Percentiles rank a stretch among this genome's conserved stretches.
These are phyloP conservation scores for Archivesica marissinica DNA, from an alignment of 1,140 invertebrate species.

Conservation along the genomic window DNA sequence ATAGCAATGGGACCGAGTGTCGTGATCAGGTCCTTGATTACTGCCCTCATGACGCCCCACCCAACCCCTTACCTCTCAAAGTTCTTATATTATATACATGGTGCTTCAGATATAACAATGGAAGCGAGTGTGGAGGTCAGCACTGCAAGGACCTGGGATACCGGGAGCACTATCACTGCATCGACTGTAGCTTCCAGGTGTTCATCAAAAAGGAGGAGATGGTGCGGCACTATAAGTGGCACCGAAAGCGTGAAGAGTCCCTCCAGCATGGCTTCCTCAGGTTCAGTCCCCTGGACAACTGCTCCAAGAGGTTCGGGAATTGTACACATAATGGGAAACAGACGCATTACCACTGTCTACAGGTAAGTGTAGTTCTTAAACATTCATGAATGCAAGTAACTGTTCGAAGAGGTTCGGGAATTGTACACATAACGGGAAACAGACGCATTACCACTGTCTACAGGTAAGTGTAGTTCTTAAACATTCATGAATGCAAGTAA, in stretches of 20 bases:
- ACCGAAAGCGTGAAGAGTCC: slow-evolving; percentile 98
- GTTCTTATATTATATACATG: too few relatives aligned
- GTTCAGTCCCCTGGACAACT: slow-evolving; percentile 96
- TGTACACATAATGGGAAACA: slow-evolving; percentile 98
- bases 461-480: slow-evolving; percentile 89
- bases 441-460: slow-evolving; percentile 99
- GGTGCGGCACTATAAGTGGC: slow-evolving; percentile 99
- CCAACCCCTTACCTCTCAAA: too few relatives aligned
- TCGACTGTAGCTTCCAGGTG: slow-evolving; percentile 92
- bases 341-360: slow-evolving; percentile 99
- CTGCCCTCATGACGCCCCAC: too few relatives aligned
- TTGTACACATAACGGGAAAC: slow-evolving; percentile 97
- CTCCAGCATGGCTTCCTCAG: slow-evolving; percentile 98
- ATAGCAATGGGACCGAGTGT: too few relatives aligned
- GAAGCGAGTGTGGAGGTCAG: slow-evolving; percentile 90
- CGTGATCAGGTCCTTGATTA: too few relatives aligned
- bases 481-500: too few relatives aligned
- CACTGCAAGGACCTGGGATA: slow-evolving; percentile 93
- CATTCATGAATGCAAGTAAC: too few relatives aligned
- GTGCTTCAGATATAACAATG: slow-evolving; percentile 86
- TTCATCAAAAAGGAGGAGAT: slow-evolving; percentile 99
- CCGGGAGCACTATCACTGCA: slow-evolving; percentile 98
- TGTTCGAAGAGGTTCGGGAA: slow-evolving; percentile 90
- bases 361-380: slow-evolving; percentile 87
- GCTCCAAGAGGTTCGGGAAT: slow-evolving; percentile 89